A percentile compares a stretch with the other conserved stretches of the same genome.
Evolutionary conservation across 2,888 invertebrate genomes (phyloP).

Genomic region (Eudemis profundana): DNA sequence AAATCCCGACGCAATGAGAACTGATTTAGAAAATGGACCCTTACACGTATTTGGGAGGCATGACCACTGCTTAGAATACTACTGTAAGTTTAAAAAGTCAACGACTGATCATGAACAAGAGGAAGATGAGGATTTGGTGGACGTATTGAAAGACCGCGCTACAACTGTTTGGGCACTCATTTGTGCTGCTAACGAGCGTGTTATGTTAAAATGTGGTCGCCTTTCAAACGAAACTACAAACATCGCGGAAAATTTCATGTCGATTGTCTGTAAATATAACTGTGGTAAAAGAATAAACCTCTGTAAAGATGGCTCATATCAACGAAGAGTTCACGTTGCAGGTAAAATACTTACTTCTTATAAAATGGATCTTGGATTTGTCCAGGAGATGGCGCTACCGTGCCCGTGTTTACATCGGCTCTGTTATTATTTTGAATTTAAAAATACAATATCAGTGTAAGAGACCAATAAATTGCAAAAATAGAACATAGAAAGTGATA

Average conservation of each 20-base stretch:
- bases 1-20: background rate
- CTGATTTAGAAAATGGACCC: background rate
- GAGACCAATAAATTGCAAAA: no score
- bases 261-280: background rate
- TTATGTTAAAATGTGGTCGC: background rate
- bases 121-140: background rate
- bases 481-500: no score
- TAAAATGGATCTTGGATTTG: no score
- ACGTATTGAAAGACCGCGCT: background rate
- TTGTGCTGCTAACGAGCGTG: background rate
- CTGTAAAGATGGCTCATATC: constrained; percentile 6
- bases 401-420: no score
- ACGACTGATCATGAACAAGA: background rate
- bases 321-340: constrained; percentile 4
- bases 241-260: constrained; percentile 4
- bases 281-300: constrained; percentile 4
- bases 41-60: background rate
- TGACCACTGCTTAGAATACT: background rate
- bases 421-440: no score
- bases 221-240: background rate
- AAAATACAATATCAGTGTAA: no score
- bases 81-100: background rate
- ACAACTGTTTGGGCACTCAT: background rate
- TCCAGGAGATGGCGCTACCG: no score
- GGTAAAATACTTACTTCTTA: no score